These are phyloP conservation scores for Phocides pigmalion DNA, from an alignment of 1,140 invertebrate species.

Conservation along the genomic window DNA sequence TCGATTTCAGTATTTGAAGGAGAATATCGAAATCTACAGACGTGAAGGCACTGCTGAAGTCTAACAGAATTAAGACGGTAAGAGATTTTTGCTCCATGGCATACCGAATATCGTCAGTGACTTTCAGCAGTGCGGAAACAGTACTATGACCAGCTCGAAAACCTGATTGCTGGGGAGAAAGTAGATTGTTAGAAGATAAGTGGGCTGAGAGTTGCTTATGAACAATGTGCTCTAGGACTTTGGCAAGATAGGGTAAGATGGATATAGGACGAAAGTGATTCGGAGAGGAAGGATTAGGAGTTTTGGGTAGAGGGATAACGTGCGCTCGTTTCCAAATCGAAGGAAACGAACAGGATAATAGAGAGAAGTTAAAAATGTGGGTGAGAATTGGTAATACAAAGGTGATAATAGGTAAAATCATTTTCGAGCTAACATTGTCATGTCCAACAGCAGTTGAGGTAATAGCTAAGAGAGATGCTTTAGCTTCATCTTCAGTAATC, in stretches of 20 bases:
- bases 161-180: constrained; percentile 4
- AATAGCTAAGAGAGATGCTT: not conserved
- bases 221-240: constrained; percentile 13
- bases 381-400: not conserved
- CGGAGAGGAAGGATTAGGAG: not conserved
- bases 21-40: not conserved
- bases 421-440: constrained; percentile 10
- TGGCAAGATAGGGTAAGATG: constrained; percentile 14
- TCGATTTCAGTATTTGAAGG: not conserved
- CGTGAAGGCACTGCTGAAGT: not conserved
- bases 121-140: not conserved
- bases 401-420: not conserved
- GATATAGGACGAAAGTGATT: constrained; percentile 12
- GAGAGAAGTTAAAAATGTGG: constrained; percentile 16
- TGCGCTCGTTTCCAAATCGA: constrained; percentile 11
- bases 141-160: constrained; percentile 9
- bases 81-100: constrained; percentile 8
- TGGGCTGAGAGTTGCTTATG: not conserved
- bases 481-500: not conserved
- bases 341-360: constrained; percentile 14
- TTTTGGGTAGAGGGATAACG: constrained; percentile 25
- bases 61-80: constrained; percentile 1
- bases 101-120: not conserved
- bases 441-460: constrained; percentile 8
- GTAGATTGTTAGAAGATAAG: not conserved